Evolutionary conservation across 2,113 vertebrate genomes (phyloP), one percentile per base, ranked within the genome.

Genomic region (Prionailurus bengalensis): DNA sequence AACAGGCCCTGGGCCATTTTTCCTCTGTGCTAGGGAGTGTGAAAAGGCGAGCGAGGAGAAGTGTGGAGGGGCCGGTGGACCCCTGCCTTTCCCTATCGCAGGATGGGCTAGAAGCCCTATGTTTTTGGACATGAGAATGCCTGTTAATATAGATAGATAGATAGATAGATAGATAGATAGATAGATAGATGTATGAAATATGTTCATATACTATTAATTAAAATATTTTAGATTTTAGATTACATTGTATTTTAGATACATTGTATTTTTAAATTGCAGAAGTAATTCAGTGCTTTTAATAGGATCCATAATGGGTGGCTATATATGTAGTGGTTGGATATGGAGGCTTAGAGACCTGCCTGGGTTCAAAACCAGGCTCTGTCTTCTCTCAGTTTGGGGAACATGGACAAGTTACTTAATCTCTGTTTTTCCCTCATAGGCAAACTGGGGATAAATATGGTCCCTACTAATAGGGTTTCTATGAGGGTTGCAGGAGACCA

Each of bases 21-120:
- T 88, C 86, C 97, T 95, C 82, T 66, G 65, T 61, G 81, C 71
- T n/a, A 81, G 83, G 27, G 92, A 97, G 86, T 19, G 27, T 95
- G 97, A 53, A 97, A 92, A 96, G 91, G 92, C 95, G 33, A 42
- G 90, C 33, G 89, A 79, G 9, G 61, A 83, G 45, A 80, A 21
- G 13, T 1, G 0, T 33, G 45, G 36, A 29, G 45, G 45, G 16
- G 12, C 45, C 2, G 0, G 36, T 0, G 4, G 25, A 78, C 6
- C 0, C 55, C 13, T 4, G 16, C 53, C 65, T 71, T 29, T 79
- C 27, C 48, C 13, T 5, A 1, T 17, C 3, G 21, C 6, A 8
- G 71, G 65, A 7, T 29, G 55, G 15, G 33, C 66, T 81, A 33
- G 25, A 68, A 70, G 51, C 16, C 36, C 76, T 27, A 0, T 1